Conservation (phyloP, 2,888 invertebrate species). For the Pseudoips prasinana region DNA sequence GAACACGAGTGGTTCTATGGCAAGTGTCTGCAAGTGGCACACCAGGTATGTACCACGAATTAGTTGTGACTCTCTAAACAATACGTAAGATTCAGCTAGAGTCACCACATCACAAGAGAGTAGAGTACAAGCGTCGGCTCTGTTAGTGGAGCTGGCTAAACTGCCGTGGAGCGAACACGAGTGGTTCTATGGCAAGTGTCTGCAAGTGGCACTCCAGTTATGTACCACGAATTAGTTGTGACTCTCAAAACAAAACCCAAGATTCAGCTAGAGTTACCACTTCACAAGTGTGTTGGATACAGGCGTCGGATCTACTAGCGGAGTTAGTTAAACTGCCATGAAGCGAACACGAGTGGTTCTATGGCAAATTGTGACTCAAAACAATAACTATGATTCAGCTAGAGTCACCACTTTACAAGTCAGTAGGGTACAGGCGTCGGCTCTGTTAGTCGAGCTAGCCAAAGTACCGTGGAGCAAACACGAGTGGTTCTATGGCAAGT, state of each 20-base stretch:
- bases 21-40: constrained; percentile 35
- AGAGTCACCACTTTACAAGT: constrained; percentile 22
- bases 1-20: constrained; percentile 53
- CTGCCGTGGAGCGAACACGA: constrained; percentile 56
- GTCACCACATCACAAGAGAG: constrained; percentile 27
- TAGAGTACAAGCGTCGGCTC: constrained; percentile 40
- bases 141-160: constrained; percentile 39
- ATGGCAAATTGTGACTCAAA: constrained; percentile 20
- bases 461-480: constrained; percentile 52
- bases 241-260: too few relatives aligned
- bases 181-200: constrained; percentile 47
- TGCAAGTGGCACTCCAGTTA: constrained; percentile 51
- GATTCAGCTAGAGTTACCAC: too few relatives aligned
- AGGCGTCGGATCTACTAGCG: too few relatives aligned
- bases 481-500: constrained; percentile 51
- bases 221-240: too few relatives aligned
- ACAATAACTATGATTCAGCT: constrained; percentile 3
- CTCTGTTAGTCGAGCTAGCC: constrained; percentile 40
- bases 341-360: constrained; percentile 54
- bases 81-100: too few relatives aligned
- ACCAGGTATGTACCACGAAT: constrained; percentile 44
- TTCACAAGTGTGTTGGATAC: too few relatives aligned
- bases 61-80: too few relatives aligned
- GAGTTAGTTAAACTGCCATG: constrained; percentile 51
- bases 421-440: constrained; percentile 40